A percentile compares a stretch with the other conserved stretches of the same genome.
Conservation (phyloP, 1,140 invertebrate species). For the Neoseiulus cucumeris region DNA sequence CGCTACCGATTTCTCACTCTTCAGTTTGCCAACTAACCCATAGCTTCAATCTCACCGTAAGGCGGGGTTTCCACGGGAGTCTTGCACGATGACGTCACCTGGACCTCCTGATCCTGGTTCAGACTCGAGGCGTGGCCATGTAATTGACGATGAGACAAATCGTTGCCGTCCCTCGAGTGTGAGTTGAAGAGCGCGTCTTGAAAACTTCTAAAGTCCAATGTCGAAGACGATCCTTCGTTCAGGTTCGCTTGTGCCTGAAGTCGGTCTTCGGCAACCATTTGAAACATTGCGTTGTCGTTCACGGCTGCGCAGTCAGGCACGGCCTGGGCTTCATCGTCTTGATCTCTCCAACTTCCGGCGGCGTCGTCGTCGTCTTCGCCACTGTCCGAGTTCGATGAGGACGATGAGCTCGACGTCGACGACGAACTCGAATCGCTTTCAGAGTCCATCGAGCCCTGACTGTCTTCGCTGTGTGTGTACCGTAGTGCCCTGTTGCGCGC, state of each 20-base stretch:
- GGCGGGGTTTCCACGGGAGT: background rate
- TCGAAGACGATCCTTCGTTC: constrained; percentile 3
- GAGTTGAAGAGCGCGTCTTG: background rate
- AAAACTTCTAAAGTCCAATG: background rate
- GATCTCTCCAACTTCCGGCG: background rate
- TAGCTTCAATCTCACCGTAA: constrained; percentile 10
- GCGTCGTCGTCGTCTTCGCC: background rate
- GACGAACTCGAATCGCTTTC: background rate
- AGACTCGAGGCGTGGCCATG: background rate
- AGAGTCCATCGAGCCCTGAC: constrained; percentile 1
- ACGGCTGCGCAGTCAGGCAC: background rate
- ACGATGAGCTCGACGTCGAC: background rate
- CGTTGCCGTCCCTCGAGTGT: background rate
- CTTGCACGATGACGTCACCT: constrained; percentile 8
- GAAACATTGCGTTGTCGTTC: constrained; percentile 9
- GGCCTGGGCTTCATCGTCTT: background rate
- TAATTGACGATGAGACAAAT: background rate
- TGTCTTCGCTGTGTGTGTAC: constrained; percentile 1
- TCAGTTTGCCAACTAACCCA: background rate
- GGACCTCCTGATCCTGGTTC: background rate
- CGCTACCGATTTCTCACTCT: too few relatives aligned
- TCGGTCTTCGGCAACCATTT: background rate
- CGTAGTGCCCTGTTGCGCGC: background rate
- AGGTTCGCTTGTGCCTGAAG: background rate
- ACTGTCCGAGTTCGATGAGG: background rate